Conservation (phyloP, 2,888 invertebrate species). For the Platerodrilus igneus region DNA sequence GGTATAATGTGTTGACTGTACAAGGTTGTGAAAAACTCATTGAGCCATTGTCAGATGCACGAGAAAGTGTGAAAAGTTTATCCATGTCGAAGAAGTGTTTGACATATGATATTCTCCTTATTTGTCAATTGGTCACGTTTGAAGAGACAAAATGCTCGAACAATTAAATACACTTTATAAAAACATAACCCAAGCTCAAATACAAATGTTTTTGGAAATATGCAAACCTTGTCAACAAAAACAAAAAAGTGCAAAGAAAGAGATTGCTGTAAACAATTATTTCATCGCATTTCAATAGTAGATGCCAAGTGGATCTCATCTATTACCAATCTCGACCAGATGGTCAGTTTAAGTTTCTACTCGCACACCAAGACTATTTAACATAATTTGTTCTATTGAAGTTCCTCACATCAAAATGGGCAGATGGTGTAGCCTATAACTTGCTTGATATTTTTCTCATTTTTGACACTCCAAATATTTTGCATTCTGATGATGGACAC, state of each 20-base stretch:
- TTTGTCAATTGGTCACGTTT: no score
- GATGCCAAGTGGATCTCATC: constrained; percentile 4
- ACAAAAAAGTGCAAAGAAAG: constrained; percentile 1
- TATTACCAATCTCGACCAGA: constrained; percentile 1
- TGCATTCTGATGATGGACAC: not conserved
- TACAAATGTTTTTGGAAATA: not conserved
- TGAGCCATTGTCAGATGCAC: constrained; percentile 1
- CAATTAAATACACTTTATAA: constrained; percentile 3
- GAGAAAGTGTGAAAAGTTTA: not conserved
- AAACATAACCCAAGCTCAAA: constrained; percentile 1
- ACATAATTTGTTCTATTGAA: constrained; percentile 1
- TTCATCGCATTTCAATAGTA: constrained; percentile 4
- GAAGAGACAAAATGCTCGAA: no score
- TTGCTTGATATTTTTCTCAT: constrained; percentile 3
- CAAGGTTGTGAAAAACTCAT: constrained; percentile 2
- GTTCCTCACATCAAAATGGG: constrained; percentile 1
- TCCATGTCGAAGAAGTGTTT: not conserved
- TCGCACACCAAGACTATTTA: constrained; percentile 3
- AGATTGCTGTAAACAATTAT: constrained; percentile 2
- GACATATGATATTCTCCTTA: not conserved
- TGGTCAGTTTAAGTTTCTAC: no score
- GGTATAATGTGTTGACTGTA: constrained; percentile 1
- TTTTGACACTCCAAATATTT: not conserved
- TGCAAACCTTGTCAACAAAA: constrained; percentile 3
- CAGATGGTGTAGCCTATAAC: no score